Percentiles rank a stretch among this genome's conserved stretches.
phyloP scores from a whole-genome alignment of 2,888 invertebrate species.

The Zele albiditarsus region DNA sequence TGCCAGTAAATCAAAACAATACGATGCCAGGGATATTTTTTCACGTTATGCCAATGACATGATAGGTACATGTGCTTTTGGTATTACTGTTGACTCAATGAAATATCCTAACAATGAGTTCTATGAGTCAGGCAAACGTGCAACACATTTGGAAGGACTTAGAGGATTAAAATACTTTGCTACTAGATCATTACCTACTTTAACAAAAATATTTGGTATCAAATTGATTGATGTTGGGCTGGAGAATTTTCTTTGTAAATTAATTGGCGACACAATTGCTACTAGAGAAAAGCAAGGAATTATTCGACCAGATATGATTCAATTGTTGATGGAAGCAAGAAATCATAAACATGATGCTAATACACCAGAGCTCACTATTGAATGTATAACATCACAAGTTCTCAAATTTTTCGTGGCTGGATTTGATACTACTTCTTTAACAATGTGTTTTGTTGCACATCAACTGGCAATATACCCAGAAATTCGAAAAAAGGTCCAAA shows the following conservation, averaged over 20 bases:
- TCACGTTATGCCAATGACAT: constrained; percentile 56
- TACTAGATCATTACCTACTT: background rate
- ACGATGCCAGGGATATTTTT: constrained; percentile 59
- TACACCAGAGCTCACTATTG: constrained; percentile 40
- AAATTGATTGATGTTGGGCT: constrained; percentile 24
- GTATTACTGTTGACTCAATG: constrained; percentile 23
- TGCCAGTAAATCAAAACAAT: constrained; percentile 25
- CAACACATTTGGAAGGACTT: constrained; percentile 26
- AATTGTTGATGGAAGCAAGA: constrained; percentile 73
- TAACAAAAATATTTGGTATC: constrained; percentile 33
- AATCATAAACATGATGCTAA: constrained; percentile 31
- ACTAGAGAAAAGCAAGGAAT: constrained; percentile 40
- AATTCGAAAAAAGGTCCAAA: constrained; percentile 53
- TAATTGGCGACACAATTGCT: constrained; percentile 43
- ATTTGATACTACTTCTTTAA: constrained; percentile 54
- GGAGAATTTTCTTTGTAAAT: constrained; percentile 35
- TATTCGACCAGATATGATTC: constrained; percentile 75
- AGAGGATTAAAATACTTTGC: background rate
- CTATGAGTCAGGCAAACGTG: constrained; percentile 35
- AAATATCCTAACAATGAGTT: constrained; percentile 15
- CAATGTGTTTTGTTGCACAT: constrained; percentile 53
- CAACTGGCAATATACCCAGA: constrained; percentile 52
- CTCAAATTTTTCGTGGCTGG: constrained; percentile 59
- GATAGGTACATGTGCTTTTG: constrained; percentile 57
- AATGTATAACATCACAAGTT: constrained; percentile 73